Conservation (phyloP, 2,113 vertebrate genomes). For the Suricata suricatta region DNA sequence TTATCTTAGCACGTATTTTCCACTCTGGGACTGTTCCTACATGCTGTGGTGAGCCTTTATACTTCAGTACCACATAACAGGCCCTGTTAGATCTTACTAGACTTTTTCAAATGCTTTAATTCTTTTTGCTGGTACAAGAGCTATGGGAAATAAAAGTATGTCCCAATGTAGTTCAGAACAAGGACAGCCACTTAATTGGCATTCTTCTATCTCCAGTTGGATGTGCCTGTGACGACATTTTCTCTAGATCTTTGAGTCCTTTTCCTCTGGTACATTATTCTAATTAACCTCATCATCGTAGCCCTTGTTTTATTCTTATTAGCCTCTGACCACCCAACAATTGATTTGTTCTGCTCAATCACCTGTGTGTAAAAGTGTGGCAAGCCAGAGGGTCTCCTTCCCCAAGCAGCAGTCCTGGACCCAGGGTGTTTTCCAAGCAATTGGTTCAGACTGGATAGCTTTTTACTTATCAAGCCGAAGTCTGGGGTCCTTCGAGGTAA, state of each 20-base stretch:
- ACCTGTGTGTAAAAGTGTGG: conserved; percentile 59
- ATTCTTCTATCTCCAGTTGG: conserved; percentile 25
- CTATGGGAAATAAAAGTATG: conserved; percentile 4
- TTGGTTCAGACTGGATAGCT: neutral
- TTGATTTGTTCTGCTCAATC: conserved; percentile 80
- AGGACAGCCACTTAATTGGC: conserved; percentile 23
- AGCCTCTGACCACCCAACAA: conserved; percentile 80
- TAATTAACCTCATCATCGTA: conserved; percentile 64
- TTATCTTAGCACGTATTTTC: neutral
- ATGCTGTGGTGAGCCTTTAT: neutral
- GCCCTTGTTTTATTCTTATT: conserved; percentile 74
- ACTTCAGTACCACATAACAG: neutral
- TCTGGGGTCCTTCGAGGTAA: neutral
- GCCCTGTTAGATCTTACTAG: neutral
- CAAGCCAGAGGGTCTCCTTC: neutral
- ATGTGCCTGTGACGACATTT: conserved; percentile 41
- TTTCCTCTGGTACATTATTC: conserved; percentile 66
- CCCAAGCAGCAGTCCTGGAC: neutral
- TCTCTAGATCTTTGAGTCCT: conserved; percentile 63
- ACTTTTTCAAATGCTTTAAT: neutral
- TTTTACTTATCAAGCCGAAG: neutral
- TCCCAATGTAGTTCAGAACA: neutral
- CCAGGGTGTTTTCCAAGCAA: conserved; percentile 72
- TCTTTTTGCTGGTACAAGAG: neutral
- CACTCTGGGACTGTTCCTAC: neutral